Conservation (phyloP, 1,140 invertebrate genomes). For the Trichoplusia ni region DNA sequence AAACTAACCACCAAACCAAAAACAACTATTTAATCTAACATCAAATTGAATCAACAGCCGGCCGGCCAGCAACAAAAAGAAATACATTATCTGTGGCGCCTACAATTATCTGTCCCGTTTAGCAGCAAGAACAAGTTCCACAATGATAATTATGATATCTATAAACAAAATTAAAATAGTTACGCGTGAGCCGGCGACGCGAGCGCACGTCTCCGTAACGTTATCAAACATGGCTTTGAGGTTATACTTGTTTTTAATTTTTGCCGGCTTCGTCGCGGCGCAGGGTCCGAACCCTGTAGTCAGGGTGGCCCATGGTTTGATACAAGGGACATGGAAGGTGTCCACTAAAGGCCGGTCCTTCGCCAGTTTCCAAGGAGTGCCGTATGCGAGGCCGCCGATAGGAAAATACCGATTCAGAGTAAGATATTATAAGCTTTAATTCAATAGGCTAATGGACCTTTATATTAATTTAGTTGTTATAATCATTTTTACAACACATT, state of each 20-base stretch:
- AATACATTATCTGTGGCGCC: too few relatives aligned
- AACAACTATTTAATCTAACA: too few relatives aligned
- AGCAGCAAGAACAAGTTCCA: too few relatives aligned
- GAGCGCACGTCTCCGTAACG: slow-evolving; percentile 35
- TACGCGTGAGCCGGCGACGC: slow-evolving; percentile 16
- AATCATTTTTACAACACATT: too few relatives aligned
- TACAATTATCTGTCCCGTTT: too few relatives aligned
- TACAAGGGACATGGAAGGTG: slow-evolving; percentile 60
- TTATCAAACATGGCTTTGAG: slow-evolving; percentile 30
- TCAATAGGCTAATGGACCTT: too few relatives aligned
- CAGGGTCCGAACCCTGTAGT: slow-evolving; percentile 51
- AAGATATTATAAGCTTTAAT: slow-evolving; percentile 32
- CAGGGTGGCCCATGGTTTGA: slow-evolving; percentile 50
- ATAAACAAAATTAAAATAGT: slow-evolving; percentile 14
- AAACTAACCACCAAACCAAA: too few relatives aligned
- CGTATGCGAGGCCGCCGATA: slow-evolving; percentile 83
- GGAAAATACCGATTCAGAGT: slow-evolving; percentile 82
- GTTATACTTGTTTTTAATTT: slow-evolving; percentile 34
- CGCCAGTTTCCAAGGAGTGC: slow-evolving; percentile 83
- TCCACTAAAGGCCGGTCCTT: slow-evolving; percentile 67
- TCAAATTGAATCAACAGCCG: too few relatives aligned
- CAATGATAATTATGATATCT: not conserved
- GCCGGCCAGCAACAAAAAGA: too few relatives aligned
- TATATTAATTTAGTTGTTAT: too few relatives aligned
- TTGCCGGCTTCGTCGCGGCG: slow-evolving; percentile 15